These are phyloP conservation scores for Drosophila ogumai DNA, from an alignment of 1,140 invertebrate species.

Conservation along the genomic window DNA sequence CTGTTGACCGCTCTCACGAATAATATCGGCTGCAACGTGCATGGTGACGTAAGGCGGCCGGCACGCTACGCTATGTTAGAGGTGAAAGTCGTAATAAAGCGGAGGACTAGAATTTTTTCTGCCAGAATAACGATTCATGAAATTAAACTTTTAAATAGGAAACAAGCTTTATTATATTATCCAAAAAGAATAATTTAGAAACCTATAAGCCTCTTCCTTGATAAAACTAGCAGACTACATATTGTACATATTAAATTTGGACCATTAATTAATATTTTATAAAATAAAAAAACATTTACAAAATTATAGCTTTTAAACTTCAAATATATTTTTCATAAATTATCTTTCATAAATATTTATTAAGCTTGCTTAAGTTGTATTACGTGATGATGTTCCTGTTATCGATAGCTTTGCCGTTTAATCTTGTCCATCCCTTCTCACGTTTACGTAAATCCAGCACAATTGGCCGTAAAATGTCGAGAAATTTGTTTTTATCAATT, in stretches of 20 bases:
- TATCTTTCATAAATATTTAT: no score
- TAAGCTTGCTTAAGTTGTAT: no score
- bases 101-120: not conserved
- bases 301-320: no score
- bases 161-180: not conserved
- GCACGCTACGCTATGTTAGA: not conserved
- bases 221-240: no score
- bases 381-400: not conserved
- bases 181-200: no score
- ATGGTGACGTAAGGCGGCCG: slow-evolving; percentile 3
- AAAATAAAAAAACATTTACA: no score
- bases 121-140: not conserved
- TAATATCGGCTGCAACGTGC: slow-evolving; percentile 32
- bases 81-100: not conserved
- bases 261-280: no score
- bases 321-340: no score
- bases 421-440: slow-evolving; percentile 18
- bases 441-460: slow-evolving; percentile 53
- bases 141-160: not conserved
- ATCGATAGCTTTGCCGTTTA: slow-evolving; percentile 18
- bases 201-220: no score
- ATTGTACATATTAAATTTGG: no score
- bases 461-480: slow-evolving; percentile 45
- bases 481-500: slow-evolving; percentile 61
- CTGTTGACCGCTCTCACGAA: slow-evolving; percentile 25